phyloP scores from a whole-genome alignment of 2,888 invertebrate genomes.

The Ectobius pallidus region DNA sequence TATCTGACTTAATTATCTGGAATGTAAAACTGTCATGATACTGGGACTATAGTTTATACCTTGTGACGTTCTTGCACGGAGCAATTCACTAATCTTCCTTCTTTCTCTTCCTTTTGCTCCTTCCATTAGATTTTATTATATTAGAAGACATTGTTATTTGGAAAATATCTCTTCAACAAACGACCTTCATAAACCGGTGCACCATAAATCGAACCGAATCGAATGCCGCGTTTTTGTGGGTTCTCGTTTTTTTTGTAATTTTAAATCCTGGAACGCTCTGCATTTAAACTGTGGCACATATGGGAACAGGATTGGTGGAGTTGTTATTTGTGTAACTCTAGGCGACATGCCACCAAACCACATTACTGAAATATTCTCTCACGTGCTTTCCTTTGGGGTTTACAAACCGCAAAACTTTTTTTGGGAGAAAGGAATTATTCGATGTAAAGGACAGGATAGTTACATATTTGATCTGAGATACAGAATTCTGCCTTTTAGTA shows the following conservation, averaged over 20 bases:
- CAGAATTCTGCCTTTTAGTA: not conserved
- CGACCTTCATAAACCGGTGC: constrained; percentile 16
- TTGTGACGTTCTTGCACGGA: too few species aligned
- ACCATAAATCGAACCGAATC: constrained; percentile 28
- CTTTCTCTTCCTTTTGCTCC: not conserved
- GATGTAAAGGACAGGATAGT: not conserved
- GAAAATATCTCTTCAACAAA: constrained; percentile 1
- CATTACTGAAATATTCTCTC: constrained; percentile 26
- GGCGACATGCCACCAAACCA: constrained; percentile 11
- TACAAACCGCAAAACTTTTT: constrained; percentile 1
- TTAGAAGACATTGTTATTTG: constrained; percentile 23
- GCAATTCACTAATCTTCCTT: too few species aligned
- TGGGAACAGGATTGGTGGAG: not conserved
- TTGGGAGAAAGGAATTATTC: not conserved
- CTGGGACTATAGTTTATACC: too few species aligned
- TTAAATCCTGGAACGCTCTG: constrained; percentile 25
- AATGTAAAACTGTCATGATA: too few species aligned
- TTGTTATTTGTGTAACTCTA: not conserved
- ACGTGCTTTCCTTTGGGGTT: constrained; percentile 8
- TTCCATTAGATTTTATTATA: constrained; percentile 1
- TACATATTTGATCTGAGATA: not conserved
- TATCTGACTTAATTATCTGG: too few species aligned
- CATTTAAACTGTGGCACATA: constrained; percentile 1
- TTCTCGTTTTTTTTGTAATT: not conserved
- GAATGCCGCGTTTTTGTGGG: constrained; percentile 12